These are phyloP conservation scores for Daboia siamensis DNA, from an alignment of 2,113 vertebrate species.

Conservation along the genomic window DNA sequence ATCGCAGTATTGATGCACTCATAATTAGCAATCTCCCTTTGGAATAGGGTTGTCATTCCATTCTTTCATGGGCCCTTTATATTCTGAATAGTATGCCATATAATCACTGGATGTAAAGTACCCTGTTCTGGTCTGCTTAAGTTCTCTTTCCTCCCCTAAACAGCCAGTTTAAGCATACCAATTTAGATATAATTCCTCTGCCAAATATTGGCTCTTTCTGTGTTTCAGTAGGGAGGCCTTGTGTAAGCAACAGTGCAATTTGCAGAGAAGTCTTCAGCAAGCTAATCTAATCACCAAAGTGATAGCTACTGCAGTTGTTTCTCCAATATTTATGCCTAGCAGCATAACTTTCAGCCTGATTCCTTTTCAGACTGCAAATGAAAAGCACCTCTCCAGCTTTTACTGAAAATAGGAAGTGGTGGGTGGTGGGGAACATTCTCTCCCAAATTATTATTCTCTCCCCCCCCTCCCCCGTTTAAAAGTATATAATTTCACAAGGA, in stretches of 20 bases:
- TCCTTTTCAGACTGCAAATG: constrained; percentile 58
- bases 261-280: constrained; percentile 8
- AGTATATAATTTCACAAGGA: constrained; percentile 68
- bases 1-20: not conserved
- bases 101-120: not conserved
- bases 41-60: not conserved
- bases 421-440: constrained; percentile 32
- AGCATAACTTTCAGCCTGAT: constrained; percentile 50
- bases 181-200: not conserved
- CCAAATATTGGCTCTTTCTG: constrained; percentile 12
- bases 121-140: not conserved
- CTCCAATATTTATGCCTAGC: constrained; percentile 40
- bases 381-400: constrained; percentile 55
- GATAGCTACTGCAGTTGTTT: constrained; percentile 44
- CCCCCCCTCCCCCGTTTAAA: constrained; percentile 67
- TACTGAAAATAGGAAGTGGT: constrained; percentile 36
- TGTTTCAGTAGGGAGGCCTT: constrained; percentile 16
- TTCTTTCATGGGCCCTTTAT: not conserved
- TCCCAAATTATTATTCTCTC: constrained; percentile 67
- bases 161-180: not conserved
- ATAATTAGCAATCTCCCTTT: not conserved
- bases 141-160: not conserved
- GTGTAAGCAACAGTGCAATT: constrained; percentile 34
- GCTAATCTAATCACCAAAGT: constrained; percentile 36
- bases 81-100: not conserved